Evolutionary conservation across 53 echinoderm and acorn worm species (phyloP).

Genomic region (Pentamera pediparva): DNA sequence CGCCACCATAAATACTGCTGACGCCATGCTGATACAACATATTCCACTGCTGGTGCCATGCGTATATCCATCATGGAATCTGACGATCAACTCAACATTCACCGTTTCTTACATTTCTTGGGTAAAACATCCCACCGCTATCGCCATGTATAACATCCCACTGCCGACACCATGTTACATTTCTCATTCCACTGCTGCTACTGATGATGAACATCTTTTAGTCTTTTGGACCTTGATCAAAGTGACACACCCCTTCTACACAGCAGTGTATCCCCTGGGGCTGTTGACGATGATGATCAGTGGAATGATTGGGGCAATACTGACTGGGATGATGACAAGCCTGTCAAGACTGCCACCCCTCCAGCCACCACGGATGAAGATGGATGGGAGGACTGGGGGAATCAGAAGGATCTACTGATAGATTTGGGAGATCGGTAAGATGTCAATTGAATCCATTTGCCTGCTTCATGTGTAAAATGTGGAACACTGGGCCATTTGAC

Average conservation of each 20-base stretch:
- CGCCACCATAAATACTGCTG: too few relatives aligned
- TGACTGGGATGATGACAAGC: conserved; percentile 41
- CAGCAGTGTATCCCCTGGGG: conserved; percentile 69
- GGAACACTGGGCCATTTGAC: too few relatives aligned
- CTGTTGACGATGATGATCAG: conserved; percentile 43
- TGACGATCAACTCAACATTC: too few relatives aligned
- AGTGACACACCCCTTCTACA: conserved; percentile 95
- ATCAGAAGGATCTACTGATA: conserved; percentile 65
- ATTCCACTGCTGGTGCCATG: too few relatives aligned
- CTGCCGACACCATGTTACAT: too few relatives aligned
- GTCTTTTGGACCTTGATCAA: conserved; percentile 76
- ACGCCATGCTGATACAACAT: too few relatives aligned
- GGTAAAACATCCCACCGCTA: too few relatives aligned
- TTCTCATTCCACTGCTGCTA: conserved; percentile 17
- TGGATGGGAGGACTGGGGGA: conserved; percentile 63
- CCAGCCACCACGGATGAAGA: conserved; percentile 44
- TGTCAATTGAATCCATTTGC: too few relatives aligned
- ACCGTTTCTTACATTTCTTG: too few relatives aligned
- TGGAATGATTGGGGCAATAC: conserved; percentile 79
- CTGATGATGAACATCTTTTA: background rate
- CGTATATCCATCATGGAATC: too few relatives aligned
- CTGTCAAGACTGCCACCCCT: conserved; percentile 23
- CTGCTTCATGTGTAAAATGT: too few relatives aligned
- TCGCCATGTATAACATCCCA: too few relatives aligned
- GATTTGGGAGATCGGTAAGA: conserved; percentile 66